Conservation (phyloP, 2,113 vertebrate species). For the Vidua chalybeata region DNA sequence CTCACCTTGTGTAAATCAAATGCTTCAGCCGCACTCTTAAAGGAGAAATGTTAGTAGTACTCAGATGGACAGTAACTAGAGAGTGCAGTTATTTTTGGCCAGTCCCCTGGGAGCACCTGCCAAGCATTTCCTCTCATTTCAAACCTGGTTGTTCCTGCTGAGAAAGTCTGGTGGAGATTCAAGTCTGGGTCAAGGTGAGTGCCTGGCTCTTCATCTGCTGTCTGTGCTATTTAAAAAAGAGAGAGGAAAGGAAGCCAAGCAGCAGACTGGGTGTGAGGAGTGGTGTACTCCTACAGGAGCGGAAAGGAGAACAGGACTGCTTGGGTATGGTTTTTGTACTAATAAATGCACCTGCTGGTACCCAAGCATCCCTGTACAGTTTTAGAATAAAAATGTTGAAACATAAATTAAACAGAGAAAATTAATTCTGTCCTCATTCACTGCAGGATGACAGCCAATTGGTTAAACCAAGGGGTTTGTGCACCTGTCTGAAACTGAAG, state of each 20-base stretch:
- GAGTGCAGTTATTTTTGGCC: slow-evolving; percentile 43
- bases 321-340: background rate
- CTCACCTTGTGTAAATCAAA: background rate
- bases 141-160: slow-evolving; percentile 37
- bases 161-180: slow-evolving; percentile 24
- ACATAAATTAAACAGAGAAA: background rate
- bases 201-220: slow-evolving; percentile 14
- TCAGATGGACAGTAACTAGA: background rate
- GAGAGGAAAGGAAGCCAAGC: background rate
- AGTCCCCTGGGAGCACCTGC: background rate
- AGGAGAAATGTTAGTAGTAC: slow-evolving; percentile 5
- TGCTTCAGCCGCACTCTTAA: background rate
- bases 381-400: background rate
- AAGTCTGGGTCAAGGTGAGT: slow-evolving; percentile 55
- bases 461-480: background rate
- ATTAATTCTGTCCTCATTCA: background rate
- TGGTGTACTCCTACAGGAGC: background rate
- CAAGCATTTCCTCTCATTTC: slow-evolving; percentile 30
- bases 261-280: background rate
- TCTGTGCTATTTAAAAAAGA: background rate
- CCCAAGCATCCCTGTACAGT: background rate
- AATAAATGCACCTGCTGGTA: background rate
- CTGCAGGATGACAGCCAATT: background rate
- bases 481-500: background rate
- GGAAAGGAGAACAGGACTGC: background rate